Percentiles rank a stretch among this genome's conserved stretches.
phyloP scores from a whole-genome alignment of 2,888 invertebrate species.

The Cheilosia impressa region DNA sequence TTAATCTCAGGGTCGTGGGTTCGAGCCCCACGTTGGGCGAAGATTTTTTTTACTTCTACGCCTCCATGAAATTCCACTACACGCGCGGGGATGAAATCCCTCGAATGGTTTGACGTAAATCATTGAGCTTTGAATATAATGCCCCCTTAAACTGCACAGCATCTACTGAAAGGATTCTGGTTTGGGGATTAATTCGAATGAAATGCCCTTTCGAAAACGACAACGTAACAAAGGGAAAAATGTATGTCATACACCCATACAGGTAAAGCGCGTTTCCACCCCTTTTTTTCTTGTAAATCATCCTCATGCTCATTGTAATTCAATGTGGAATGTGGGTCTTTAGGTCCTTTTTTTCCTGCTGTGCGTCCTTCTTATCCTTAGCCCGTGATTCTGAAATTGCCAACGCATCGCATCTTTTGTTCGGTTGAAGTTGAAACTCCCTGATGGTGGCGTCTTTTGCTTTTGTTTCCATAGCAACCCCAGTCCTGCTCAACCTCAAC shows the following conservation, averaged over 20 bases:
- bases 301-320: constrained; percentile 69
- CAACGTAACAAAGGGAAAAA: constrained; percentile 50
- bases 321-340: constrained; percentile 72
- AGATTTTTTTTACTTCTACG: constrained; percentile 6
- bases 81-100: constrained; percentile 36
- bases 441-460: constrained; percentile 40
- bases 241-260: constrained; percentile 54
- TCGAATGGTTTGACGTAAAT: constrained; percentile 34
- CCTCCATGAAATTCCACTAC: not conserved
- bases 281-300: constrained; percentile 30
- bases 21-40: constrained; percentile 81
- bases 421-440: constrained; percentile 47
- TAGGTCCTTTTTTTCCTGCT: constrained; percentile 59
- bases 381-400: constrained; percentile 54
- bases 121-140: constrained; percentile 37
- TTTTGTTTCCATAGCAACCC: constrained; percentile 33
- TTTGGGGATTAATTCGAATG: constrained; percentile 48
- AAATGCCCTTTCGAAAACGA: constrained; percentile 42
- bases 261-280: constrained; percentile 72
- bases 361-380: constrained; percentile 47
- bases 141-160: constrained; percentile 3
- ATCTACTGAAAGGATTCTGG: constrained; percentile 38
- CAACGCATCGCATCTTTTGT: constrained; percentile 55
- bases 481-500: constrained; percentile 63
- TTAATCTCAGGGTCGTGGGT: constrained; percentile 81